phyloP scores from a whole-genome alignment of 2,888 invertebrate genomes.

The Mesopsocus fuscifrons region DNA sequence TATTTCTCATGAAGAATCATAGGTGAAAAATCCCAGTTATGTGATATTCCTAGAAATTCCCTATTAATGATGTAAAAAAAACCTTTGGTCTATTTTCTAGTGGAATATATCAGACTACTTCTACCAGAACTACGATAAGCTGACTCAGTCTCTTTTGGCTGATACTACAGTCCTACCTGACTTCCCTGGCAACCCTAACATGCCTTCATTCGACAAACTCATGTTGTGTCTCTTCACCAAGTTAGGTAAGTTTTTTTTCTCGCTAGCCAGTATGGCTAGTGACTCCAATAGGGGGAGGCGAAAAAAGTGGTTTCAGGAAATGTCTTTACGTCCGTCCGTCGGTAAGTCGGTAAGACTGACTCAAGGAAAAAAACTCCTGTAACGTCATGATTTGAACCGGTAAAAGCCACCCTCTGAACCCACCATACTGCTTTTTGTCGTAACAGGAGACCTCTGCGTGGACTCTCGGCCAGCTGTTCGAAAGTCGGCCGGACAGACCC shows the following conservation, averaged over 20 bases:
- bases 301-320: no score
- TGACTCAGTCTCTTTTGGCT: constrained; percentile 49
- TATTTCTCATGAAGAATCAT: no score
- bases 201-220: constrained; percentile 77
- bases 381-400: no score
- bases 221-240: constrained; percentile 92
- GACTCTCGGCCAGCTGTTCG: constrained; percentile 90
- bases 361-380: background rate
- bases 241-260: constrained; percentile 40
- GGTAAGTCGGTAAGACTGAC: background rate
- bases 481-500: constrained; percentile 91
- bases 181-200: constrained; percentile 62
- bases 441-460: constrained; percentile 72
- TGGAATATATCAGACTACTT: constrained; percentile 99
- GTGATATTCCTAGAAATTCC: constrained; percentile 7
- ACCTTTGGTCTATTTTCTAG: constrained; percentile 40
- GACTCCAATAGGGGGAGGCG: no score
- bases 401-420: no score
- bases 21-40: no score
- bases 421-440: no score
- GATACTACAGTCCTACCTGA: constrained; percentile 57
- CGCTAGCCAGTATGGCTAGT: no score
- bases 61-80: no score
- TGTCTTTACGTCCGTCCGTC: background rate
- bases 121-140: constrained; percentile 80